phyloP scores from a whole-genome alignment of 2,113 vertebrate species.

The Amphiprion ocellaris region DNA sequence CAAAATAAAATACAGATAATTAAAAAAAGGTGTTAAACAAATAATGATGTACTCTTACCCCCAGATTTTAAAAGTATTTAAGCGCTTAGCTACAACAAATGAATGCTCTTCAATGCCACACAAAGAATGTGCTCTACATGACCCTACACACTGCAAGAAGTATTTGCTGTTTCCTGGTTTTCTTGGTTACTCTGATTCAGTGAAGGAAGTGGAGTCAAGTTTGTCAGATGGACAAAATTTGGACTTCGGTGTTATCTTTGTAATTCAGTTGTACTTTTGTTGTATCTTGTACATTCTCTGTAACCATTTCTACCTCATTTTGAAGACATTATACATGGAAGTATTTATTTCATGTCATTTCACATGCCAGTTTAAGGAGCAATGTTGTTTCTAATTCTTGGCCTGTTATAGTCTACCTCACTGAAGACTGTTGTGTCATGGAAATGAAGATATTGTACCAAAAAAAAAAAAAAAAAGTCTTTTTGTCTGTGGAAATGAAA shows the following conservation, averaged over 20 bases:
- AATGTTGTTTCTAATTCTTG: slow-evolving; percentile 82
- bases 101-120: slow-evolving; percentile 65
- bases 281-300: slow-evolving; percentile 86
- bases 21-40: slow-evolving; percentile 14
- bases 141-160: slow-evolving; percentile 21
- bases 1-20: slow-evolving; percentile 12
- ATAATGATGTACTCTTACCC: slow-evolving; percentile 29
- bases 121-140: slow-evolving; percentile 39
- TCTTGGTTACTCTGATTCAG: slow-evolving; percentile 42
- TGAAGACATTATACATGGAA: slow-evolving; percentile 90
- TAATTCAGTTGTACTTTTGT: slow-evolving; percentile 56
- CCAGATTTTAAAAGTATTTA: slow-evolving; percentile 49
- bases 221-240: slow-evolving; percentile 69
- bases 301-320: slow-evolving; percentile 97
- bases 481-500: slow-evolving; percentile 47
- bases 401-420: slow-evolving; percentile 93
- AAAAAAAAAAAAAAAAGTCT: slow-evolving; percentile 46
- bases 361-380: slow-evolving; percentile 74
- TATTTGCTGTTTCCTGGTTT: slow-evolving; percentile 19
- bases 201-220: slow-evolving; percentile 41
- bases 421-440: slow-evolving; percentile 90
- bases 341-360: slow-evolving; percentile 93
- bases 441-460: slow-evolving; percentile 90
- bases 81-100: slow-evolving; percentile 71
- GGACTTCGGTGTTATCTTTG: slow-evolving; percentile 77